Evolutionary conservation across 2,888 invertebrate species (phyloP).

Genomic region (Cosmopolites sordidus): DNA sequence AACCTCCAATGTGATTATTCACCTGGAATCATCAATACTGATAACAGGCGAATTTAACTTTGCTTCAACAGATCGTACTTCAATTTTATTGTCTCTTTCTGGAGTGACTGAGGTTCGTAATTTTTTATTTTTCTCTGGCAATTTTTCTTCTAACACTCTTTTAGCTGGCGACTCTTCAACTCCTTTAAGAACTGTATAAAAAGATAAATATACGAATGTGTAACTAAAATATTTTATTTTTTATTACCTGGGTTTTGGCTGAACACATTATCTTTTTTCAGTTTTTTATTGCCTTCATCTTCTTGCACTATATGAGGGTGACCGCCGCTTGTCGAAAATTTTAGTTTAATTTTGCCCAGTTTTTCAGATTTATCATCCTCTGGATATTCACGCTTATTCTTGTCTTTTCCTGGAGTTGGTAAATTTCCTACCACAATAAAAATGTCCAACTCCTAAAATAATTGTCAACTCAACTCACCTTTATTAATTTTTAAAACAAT

Average conservation of each 20-base stretch:
- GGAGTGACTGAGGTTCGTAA: conserved; percentile 13
- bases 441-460: not conserved
- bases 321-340: conserved; percentile 50
- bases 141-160: conserved; percentile 16
- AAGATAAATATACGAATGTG: not conserved
- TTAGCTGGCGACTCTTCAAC: conserved; percentile 29
- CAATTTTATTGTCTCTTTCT: conserved; percentile 24
- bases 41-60: conserved; percentile 34
- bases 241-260: conserved; percentile 22
- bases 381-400: conserved; percentile 36
- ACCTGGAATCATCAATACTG: conserved; percentile 36
- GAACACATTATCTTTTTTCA: conserved; percentile 27
- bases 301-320: conserved; percentile 45
- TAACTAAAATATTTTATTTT: conserved; percentile 1
- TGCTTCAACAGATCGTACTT: conserved; percentile 32
- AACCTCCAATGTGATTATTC: too few species aligned
- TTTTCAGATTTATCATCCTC: conserved; percentile 45
- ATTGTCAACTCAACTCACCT: conserved; percentile 43
- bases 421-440: conserved; percentile 16
- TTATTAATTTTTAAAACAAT: conserved; percentile 65
- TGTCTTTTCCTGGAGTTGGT: conserved; percentile 32
- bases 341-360: conserved; percentile 53
- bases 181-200: conserved; percentile 11
- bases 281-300: conserved; percentile 30
- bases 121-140: conserved; percentile 19